phyloP scores from a whole-genome alignment of 2,113 vertebrate species.

The mouse (Mus musculus) region DNA sequence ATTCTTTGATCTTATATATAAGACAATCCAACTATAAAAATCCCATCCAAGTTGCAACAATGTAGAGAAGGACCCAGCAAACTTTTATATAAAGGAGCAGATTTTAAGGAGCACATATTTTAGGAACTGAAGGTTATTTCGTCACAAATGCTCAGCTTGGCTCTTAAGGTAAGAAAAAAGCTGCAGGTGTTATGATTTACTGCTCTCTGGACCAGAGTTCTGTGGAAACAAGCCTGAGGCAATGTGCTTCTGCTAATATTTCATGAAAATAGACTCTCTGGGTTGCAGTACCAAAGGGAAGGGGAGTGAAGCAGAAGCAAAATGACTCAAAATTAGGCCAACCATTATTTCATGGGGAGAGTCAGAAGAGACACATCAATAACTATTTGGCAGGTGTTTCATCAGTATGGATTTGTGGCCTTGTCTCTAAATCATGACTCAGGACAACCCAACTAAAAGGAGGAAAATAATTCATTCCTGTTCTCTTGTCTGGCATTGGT shows the following conservation, averaged over 20 bases:
- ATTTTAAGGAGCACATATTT: background rate
- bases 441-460: background rate
- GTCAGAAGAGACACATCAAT: background rate
- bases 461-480: background rate
- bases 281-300: slow-evolving; percentile 26
- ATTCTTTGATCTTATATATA: slow-evolving; percentile 24
- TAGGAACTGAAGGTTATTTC: background rate
- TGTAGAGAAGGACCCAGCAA: background rate
- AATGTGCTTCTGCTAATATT: background rate
- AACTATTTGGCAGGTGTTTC: background rate
- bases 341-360: background rate
- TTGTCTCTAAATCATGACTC: background rate
- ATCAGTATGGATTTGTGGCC: background rate
- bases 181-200: background rate
- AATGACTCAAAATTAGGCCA: slow-evolving; percentile 16
- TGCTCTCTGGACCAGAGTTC: background rate
- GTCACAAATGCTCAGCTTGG: background rate
- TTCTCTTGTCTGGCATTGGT: background rate
- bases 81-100: background rate
- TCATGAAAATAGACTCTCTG: slow-evolving; percentile 20
- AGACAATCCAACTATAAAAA: background rate
- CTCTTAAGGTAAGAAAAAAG: background rate
- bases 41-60: background rate
- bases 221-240: background rate
- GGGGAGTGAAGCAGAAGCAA: slow-evolving; percentile 22